These are phyloP conservation scores for Nephila pilipes DNA, from an alignment of 1,140 invertebrate species.

Conservation along the genomic window DNA sequence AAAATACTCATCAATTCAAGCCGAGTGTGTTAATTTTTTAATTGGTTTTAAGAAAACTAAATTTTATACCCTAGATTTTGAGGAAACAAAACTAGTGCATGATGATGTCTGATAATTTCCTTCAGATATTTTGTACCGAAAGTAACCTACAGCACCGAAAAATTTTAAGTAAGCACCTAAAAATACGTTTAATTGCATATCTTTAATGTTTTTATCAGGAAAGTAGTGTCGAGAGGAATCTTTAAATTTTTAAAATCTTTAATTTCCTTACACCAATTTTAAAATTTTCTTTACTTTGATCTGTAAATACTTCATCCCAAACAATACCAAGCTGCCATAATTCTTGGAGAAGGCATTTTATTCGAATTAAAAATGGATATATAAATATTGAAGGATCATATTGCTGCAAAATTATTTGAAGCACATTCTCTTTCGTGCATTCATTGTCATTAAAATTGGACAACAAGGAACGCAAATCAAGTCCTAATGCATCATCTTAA, in stretches of 20 bases:
- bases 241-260: constrained; percentile 40
- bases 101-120: background rate
- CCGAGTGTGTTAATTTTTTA: constrained; percentile 1
- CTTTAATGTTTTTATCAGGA: background rate
- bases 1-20: constrained; percentile 30
- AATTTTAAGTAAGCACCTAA: background rate
- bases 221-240: constrained; percentile 11
- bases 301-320: background rate
- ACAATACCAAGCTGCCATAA: constrained; percentile 9
- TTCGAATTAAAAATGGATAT: constrained; percentile 14
- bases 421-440: background rate
- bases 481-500: background rate
- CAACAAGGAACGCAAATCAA: background rate
- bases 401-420: background rate
- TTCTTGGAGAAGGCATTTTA: constrained; percentile 50
- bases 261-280: constrained; percentile 8
- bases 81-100: constrained; percentile 11
- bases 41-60: too few relatives aligned
- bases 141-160: constrained; percentile 27
- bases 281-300: background rate
- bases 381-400: constrained; percentile 49
- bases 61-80: constrained; percentile 39
- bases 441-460: background rate
- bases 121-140: background rate
- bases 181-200: constrained; percentile 9